Evolutionary conservation across 2,888 invertebrate species (phyloP).

Genomic region (Drosophila peninsularis): DNA sequence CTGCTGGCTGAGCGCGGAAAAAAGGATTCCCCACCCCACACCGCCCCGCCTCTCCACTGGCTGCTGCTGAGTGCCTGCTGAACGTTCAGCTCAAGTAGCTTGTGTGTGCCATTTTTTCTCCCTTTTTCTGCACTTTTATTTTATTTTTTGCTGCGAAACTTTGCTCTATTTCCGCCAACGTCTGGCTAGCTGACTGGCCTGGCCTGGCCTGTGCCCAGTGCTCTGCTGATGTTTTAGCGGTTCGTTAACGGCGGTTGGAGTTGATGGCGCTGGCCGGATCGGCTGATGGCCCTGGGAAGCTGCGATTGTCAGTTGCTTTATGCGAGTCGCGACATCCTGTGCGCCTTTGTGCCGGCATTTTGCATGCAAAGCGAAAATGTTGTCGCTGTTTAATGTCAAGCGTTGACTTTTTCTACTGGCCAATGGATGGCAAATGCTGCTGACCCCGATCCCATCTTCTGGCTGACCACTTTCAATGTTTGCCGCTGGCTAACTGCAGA

Average conservation of each 20-base stretch:
- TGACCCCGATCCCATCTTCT: slow-evolving; percentile 35
- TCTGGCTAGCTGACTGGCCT: slow-evolving; percentile 44
- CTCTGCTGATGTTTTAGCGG: slow-evolving; percentile 66
- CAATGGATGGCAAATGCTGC: slow-evolving; percentile 25
- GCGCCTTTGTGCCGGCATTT: slow-evolving; percentile 71
- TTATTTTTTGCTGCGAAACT: slow-evolving; percentile 49
- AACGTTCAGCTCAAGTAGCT: slow-evolving; percentile 69
- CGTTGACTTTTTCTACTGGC: slow-evolving; percentile 48
- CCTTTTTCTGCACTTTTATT: slow-evolving; percentile 15
- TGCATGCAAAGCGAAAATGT: slow-evolving; percentile 76
- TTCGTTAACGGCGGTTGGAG: slow-evolving; percentile 54
- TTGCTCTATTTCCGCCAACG: slow-evolving; percentile 78
- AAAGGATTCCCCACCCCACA: slow-evolving; percentile 27
- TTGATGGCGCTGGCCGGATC: slow-evolving; percentile 45
- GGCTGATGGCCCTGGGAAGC: slow-evolving; percentile 48
- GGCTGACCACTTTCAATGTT: slow-evolving; percentile 48
- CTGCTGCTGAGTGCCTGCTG: slow-evolving; percentile 33
- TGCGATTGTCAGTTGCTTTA: slow-evolving; percentile 74
- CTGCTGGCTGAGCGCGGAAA: slow-evolving; percentile 49
- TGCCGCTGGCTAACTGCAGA: slow-evolving; percentile 58
- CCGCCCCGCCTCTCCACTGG: neutral
- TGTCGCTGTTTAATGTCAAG: slow-evolving; percentile 81
- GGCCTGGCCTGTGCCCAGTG: neutral
- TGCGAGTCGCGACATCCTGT: slow-evolving; percentile 64
- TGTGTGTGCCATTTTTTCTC: slow-evolving; percentile 73